Percentiles rank a stretch among this genome's conserved stretches.
Evolutionary conservation across 2,797 vertebrate genomes (phyloP).

Genomic region (Gadopsis bispinosus): DNA sequence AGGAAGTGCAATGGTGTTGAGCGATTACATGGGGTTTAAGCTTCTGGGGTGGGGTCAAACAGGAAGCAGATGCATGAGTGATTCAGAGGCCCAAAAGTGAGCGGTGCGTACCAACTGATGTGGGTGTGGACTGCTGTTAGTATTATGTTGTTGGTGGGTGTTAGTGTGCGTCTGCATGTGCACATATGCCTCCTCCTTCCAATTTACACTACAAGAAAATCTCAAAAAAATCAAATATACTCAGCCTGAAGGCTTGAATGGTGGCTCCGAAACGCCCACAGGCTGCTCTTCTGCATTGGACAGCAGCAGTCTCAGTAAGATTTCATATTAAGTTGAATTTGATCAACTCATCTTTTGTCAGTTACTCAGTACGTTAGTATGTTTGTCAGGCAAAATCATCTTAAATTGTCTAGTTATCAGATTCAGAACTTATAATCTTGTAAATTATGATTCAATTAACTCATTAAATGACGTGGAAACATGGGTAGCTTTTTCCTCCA

Average conservation of each 20-base stretch:
- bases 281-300: not conserved
- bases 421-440: not conserved
- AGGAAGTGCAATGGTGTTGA: slow-evolving; percentile 77
- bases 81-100: slow-evolving; percentile 53
- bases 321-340: not conserved
- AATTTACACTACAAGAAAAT: slow-evolving; percentile 1
- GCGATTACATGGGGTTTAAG: slow-evolving; percentile 71
- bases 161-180: slow-evolving; percentile 3
- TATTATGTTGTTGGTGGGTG: slow-evolving; percentile 22
- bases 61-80: slow-evolving; percentile 74
- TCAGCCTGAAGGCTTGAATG: not conserved
- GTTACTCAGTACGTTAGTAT: not conserved
- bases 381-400: not conserved
- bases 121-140: slow-evolving; percentile 42
- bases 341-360: not conserved
- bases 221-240: not conserved
- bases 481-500: no score
- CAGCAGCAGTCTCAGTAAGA: not conserved
- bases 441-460: not conserved
- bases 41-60: slow-evolving; percentile 68
- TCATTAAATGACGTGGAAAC: no score
- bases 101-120: slow-evolving; percentile 34
- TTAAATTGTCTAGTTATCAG: not conserved
- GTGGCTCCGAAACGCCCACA: not conserved
- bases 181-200: slow-evolving; percentile 2